These are phyloP conservation scores for Eupeodes latifasciatus DNA, from an alignment of 2,888 invertebrate species.

Conservation along the genomic window DNA sequence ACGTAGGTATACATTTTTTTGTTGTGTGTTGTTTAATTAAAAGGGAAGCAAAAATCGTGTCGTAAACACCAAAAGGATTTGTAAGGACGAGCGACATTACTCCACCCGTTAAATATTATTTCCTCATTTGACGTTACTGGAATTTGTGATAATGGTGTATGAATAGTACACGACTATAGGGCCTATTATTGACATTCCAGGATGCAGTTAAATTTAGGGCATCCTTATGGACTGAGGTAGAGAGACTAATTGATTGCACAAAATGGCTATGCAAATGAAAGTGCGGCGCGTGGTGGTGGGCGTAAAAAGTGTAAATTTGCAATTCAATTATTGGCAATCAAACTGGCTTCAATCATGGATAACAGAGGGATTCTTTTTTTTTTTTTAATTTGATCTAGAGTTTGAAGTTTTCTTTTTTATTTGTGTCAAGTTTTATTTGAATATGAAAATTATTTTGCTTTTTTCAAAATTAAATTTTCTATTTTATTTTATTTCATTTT, in stretches of 20 bases:
- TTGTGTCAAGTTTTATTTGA: conserved; percentile 1
- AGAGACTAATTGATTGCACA: conserved; percentile 51
- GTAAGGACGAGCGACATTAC: conserved; percentile 40
- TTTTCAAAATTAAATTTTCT: not conserved
- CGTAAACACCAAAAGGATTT: conserved; percentile 59
- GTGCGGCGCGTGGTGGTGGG: not conserved
- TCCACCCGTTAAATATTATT: conserved; percentile 32
- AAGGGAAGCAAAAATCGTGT: conserved; percentile 49
- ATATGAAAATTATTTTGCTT: not conserved
- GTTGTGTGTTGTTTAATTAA: conserved; percentile 55
- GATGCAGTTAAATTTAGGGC: not conserved
- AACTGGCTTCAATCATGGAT: conserved; percentile 22
- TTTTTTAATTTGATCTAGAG: not conserved
- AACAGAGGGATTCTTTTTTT: not conserved
- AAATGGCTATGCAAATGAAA: conserved; percentile 31
- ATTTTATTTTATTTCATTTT: not conserved
- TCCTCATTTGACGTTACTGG: conserved; percentile 18
- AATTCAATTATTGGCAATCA: conserved; percentile 59
- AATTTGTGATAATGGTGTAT: not conserved
- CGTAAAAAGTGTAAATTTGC: conserved; percentile 42
- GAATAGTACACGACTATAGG: too few relatives aligned
- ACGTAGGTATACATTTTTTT: not conserved
- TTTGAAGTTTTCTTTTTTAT: not conserved
- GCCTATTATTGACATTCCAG: not conserved
- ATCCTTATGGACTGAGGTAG: conserved; percentile 5